phyloP scores from a whole-genome alignment of 2,113 vertebrate species.

The Apodemus sylvaticus region DNA sequence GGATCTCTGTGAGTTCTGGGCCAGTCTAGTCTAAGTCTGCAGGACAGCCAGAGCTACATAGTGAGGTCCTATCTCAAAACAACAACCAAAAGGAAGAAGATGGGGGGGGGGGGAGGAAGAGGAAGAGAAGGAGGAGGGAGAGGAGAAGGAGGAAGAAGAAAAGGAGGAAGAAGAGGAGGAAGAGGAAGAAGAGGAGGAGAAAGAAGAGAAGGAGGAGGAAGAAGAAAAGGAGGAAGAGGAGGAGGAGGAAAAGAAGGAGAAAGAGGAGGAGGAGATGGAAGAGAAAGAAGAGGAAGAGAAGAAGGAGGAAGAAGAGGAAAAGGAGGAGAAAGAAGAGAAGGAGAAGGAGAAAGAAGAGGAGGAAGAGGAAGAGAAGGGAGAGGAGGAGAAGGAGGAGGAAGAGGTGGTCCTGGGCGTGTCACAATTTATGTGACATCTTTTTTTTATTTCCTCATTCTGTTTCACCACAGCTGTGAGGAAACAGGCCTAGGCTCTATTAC shows the following conservation, averaged over 20 bases:
- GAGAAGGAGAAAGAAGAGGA: too few relatives aligned
- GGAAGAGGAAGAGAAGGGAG: too few relatives aligned
- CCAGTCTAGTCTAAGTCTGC: neutral
- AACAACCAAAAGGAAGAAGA: neutral
- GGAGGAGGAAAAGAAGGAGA: too few relatives aligned
- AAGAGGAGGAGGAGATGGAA: too few relatives aligned
- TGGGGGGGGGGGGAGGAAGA: rapidly evolving
- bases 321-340: too few relatives aligned
- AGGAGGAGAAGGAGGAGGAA: too few relatives aligned
- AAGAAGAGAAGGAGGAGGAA: too few relatives aligned
- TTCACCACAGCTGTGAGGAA: neutral
- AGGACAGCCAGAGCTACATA: neutral
- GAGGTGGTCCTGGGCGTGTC: neutral
- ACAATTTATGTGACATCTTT: neutral
- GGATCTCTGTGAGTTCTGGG: neutral
- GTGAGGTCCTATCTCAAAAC: neutral
- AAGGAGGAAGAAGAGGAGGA: neutral
- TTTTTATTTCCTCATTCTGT: neutral
- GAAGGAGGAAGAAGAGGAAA: too few relatives aligned
- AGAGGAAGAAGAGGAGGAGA: neutral
- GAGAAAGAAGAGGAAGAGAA: too few relatives aligned
- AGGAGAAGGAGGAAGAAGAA: neutral
- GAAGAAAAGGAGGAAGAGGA: too few relatives aligned
- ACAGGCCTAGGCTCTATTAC: neutral
- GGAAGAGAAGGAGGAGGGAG: too few relatives aligned